Conservation (phyloP, 2,888 invertebrate genomes). For the Athalia rosae region DNA sequence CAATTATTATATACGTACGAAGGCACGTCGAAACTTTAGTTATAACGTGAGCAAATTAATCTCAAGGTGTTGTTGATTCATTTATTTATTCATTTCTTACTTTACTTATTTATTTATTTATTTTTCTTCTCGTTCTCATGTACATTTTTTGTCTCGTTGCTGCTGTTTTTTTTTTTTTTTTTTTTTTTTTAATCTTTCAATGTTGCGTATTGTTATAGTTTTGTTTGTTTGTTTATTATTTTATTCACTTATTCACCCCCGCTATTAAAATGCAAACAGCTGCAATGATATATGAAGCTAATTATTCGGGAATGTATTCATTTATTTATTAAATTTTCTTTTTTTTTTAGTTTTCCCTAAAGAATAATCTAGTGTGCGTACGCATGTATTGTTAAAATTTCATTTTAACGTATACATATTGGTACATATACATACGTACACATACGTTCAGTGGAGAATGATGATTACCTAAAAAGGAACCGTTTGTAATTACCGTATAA, state of each 20-base stretch:
- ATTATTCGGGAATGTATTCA: conserved; percentile 28
- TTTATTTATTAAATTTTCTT: background rate
- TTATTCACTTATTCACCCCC: conserved; percentile 1
- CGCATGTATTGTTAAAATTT: conserved; percentile 23
- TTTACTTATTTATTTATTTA: background rate
- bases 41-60: conserved; percentile 34
- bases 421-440: conserved; percentile 2
- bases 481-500: conserved; percentile 30
- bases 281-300: conserved; percentile 34
- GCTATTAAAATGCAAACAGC: conserved; percentile 28
- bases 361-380: background rate
- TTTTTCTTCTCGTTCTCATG: too few relatives aligned
- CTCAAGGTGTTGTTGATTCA: conserved; percentile 14
- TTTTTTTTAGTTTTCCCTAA: conserved; percentile 22
- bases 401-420: conserved; percentile 10
- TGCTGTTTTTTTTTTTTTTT: too few relatives aligned
- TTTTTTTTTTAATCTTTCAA: background rate
- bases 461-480: conserved; percentile 18
- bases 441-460: conserved; percentile 23
- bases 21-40: conserved; percentile 32
- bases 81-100: background rate
- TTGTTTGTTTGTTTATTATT: background rate
- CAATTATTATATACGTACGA: conserved; percentile 7
- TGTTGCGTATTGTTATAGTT: conserved; percentile 19
- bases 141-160: too few relatives aligned